These are phyloP conservation scores for Cryptocephalus primarius DNA, from an alignment of 2,888 invertebrate species.

Conservation along the genomic window DNA sequence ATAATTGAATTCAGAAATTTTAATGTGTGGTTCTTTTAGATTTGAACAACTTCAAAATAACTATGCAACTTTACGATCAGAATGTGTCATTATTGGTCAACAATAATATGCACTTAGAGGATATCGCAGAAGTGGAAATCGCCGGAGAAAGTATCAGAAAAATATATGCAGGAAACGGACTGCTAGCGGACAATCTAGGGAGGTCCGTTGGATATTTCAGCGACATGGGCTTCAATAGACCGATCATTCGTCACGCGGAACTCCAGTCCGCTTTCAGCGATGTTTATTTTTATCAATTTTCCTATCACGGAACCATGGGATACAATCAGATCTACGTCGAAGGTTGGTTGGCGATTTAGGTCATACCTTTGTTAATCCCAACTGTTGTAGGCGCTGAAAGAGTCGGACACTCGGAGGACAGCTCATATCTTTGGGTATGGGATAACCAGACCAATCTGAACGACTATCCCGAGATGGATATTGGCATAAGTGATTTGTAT, in stretches of 20 bases:
- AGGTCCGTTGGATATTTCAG: slow-evolving; percentile 7
- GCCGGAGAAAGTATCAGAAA: neutral
- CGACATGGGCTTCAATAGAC: slow-evolving; percentile 5
- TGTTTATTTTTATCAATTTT: slow-evolving; percentile 12
- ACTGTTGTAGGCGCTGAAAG: no score
- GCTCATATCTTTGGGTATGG: no score
- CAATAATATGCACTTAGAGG: slow-evolving; percentile 4
- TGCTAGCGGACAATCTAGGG: slow-evolving; percentile 6
- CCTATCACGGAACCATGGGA: slow-evolving; percentile 6
- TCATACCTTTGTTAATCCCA: no score
- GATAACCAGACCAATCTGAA: no score
- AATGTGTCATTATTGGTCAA: neutral
- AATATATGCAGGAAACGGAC: slow-evolving; percentile 3
- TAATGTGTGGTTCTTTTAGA: no score
- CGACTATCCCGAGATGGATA: no score
- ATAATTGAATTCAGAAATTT: no score
- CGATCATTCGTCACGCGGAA: slow-evolving; percentile 7
- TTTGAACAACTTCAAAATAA: no score
- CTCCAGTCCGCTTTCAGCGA: slow-evolving; percentile 6
- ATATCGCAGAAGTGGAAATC: neutral
- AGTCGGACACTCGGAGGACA: no score
- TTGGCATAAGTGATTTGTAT: no score
- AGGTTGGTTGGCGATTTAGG: neutral
- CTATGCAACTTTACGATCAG: neutral
- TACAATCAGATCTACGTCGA: slow-evolving; percentile 1